Evolutionary conservation across 2,888 invertebrate genomes (phyloP), one percentile per base, ranked within the genome.

Genomic region (Timema cristinae): DNA sequence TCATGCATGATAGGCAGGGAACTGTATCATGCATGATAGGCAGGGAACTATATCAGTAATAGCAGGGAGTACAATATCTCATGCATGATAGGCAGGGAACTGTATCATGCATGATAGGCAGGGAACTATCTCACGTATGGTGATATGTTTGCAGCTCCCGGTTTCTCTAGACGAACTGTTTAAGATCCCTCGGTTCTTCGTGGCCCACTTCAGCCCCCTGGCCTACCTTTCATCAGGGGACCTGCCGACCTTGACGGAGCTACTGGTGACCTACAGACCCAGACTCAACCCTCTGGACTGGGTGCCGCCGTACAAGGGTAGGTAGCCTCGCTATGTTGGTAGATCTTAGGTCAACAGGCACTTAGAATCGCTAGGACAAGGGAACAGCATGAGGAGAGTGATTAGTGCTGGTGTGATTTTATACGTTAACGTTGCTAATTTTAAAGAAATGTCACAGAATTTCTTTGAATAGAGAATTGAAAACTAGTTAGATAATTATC

Each of bases 231-330:
- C 86, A 7, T 85, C 85, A 59, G 87, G 87, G 47, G 89, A 91
- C 77, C 78, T 89, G 13, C 86, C 88, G 0, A 82, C 85, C n/a
- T 79, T 87, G 0, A 73, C 82, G 6, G 84, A 87, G 61, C 54
- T 89, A n/a, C 79, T 88, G 75, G 83, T 84, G 72, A 83, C 88
- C 0, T 88, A 87, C 82, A 84, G 86, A 77, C 87, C 84, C 15
- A 79, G 85, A 72, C 77, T 86, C 9, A 83, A 86, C 78, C 84
- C 86, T 0, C 79, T 84, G 0, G 86, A 89, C 66, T 85, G 89
- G 76, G 78, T 91, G 51, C 89, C 88, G 75, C 88, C 92, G 47
- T 88, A 89, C 80, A 86, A 84, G 81, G 83, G 89, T 89, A 81
- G 84, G 86, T 84, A 0, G 9, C 49, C 1, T 70, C 70, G 54